Conservation (phyloP, 2,113 vertebrate genomes). For the Indri indri region DNA sequence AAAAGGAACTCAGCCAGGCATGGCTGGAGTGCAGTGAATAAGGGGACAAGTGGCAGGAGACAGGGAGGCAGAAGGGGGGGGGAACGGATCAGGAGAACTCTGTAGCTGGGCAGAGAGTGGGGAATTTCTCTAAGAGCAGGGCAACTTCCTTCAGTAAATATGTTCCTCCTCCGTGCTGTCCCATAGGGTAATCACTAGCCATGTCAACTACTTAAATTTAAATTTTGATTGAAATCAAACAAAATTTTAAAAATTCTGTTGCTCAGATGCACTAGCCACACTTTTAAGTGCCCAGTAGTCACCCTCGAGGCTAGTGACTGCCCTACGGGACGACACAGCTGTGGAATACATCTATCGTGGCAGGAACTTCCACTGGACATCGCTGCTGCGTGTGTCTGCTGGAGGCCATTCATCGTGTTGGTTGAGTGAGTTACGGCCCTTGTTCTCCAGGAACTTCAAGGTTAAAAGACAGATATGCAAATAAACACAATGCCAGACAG, state of each 20-base stretch:
- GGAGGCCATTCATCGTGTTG: neutral
- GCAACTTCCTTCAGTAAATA: neutral
- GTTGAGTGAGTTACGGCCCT: neutral
- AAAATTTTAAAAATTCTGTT: neutral
- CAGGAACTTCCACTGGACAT: accelerated
- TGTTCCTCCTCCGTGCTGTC: neutral
- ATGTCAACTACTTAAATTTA: neutral
- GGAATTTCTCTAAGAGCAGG: neutral
- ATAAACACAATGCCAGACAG: neutral
- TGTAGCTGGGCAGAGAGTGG: neutral
- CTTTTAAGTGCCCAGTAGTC: neutral
- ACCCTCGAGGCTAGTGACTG: neutral
- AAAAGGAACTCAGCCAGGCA: neutral
- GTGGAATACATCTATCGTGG: neutral
- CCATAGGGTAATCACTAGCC: neutral
- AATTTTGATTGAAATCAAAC: neutral
- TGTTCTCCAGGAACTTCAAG: neutral
- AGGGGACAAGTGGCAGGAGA: neutral
- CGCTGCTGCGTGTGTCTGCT: neutral
- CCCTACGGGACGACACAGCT: neutral
- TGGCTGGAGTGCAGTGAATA: neutral
- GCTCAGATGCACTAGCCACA: neutral
- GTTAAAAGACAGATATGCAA: neutral
- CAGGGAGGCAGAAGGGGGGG: neutral
- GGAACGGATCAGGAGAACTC: neutral